phyloP scores from a whole-genome alignment of 1,140 invertebrate species.

The Drosophila lacteicornis region DNA sequence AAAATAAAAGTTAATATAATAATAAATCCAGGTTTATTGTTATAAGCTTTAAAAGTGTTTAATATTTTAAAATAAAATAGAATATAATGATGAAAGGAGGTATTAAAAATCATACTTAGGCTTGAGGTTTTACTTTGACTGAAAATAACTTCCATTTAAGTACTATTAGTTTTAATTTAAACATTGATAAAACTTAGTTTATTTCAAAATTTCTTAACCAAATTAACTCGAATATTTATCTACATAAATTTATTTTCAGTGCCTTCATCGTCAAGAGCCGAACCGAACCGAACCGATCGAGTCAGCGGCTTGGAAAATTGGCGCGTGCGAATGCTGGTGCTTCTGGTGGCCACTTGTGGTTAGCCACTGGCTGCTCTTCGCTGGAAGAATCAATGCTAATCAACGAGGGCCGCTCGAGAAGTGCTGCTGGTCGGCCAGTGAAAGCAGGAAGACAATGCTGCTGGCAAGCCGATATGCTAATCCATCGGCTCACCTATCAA shows the following conservation, averaged over 20 bases:
- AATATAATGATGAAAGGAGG: too few relatives aligned
- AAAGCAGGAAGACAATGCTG: conserved; percentile 62
- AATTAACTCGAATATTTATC: background rate
- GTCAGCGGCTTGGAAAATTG: conserved; percentile 74
- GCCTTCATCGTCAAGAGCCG: background rate
- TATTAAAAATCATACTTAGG: too few relatives aligned
- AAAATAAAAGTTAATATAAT: too few relatives aligned
- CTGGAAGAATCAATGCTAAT: conserved; percentile 62
- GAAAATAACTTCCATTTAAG: too few relatives aligned
- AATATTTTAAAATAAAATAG: too few relatives aligned
- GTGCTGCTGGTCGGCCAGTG: conserved; percentile 29
- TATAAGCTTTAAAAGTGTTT: too few relatives aligned
- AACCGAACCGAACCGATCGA: conserved; percentile 24
- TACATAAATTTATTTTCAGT: background rate
- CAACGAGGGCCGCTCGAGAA: conserved; percentile 43
- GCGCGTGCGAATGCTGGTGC: conserved; percentile 66
- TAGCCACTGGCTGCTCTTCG: conserved; percentile 19
- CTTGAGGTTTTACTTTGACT: too few relatives aligned
- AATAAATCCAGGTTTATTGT: too few relatives aligned
- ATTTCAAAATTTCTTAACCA: background rate
- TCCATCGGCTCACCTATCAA: conserved; percentile 14
- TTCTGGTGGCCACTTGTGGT: conserved; percentile 34
- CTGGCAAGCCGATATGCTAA: conserved; percentile 52
- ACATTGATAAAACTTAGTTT: too few relatives aligned
- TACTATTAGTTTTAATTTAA: too few relatives aligned